Evolutionary conservation across 2,797 vertebrate species (phyloP), one percentile per base, ranked within the genome.

Genomic region (Sylvia borin): DNA sequence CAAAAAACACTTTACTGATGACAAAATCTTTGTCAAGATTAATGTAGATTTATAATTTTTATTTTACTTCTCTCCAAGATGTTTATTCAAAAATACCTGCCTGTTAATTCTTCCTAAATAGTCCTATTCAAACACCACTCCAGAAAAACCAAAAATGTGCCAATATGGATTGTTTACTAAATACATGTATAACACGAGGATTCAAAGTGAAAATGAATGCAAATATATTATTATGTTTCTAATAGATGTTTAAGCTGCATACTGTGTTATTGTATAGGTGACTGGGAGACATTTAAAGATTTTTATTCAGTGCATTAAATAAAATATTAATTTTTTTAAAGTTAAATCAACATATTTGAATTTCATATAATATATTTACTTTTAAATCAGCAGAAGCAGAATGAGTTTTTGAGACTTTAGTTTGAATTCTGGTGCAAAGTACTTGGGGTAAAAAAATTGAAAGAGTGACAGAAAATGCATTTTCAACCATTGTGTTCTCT

Each of bases 251-350:
- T 68, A 81, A 88, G 9, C 19, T 55, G 11, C 24, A 32, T 61
- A 15, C 3, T 17, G 17, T 0, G 0, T 50, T 50, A 38, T n/a
- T 82, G 7, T n/a, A 16, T 24, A 70, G 29, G 5, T 47, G 22
- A n/a, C 22, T 58, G 25, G 16, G 11, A 22, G 10, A 45, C 7
- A 32, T 64, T 53, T 42, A 48, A 71, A 34, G 3, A 62, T 11
- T 50, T 71, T 62, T 43, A 22, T 54, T 26, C 5, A 36, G 26
- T 54, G 4, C 7, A 67, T 68, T 13, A 43, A 48, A 58, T 22
- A 83, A 1, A 55, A 13, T 18, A 55, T 27, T n/a, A 25, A 76
- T 27, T 22, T 38, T 48, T 84, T 67, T 60, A 2, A 57, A 45
- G 73, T 22, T 26, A 32, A 54, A 66, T 10, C 2, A 43, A 9